Conservation (phyloP, 2,797 vertebrate genomes). For the Semotilus atromaculatus region DNA sequence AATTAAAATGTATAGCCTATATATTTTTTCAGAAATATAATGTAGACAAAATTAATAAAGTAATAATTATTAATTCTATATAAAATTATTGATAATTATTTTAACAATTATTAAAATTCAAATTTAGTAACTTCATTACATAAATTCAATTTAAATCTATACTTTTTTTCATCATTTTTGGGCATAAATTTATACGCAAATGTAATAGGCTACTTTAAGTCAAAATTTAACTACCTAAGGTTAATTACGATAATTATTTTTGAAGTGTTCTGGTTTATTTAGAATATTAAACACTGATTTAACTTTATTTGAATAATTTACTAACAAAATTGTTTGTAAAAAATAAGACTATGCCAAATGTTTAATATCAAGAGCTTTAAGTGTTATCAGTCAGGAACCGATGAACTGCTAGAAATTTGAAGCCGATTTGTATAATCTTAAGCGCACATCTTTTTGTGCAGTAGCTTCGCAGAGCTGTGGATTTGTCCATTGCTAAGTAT, state of each 20-base stretch:
- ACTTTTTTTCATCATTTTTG: background rate
- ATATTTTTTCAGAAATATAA: background rate
- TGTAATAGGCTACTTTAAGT: background rate
- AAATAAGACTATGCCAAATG: background rate
- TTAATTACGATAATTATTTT: background rate
- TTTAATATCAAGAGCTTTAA: background rate
- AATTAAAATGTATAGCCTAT: background rate
- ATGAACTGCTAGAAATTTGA: background rate
- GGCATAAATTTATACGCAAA: background rate
- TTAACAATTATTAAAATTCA: background rate
- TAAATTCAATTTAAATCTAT: background rate
- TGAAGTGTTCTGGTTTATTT: background rate
- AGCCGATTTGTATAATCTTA: background rate
- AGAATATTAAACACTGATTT: background rate
- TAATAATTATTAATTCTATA: background rate
- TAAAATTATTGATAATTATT: background rate
- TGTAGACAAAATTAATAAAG: background rate
- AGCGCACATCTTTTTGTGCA: constrained; percentile 10
- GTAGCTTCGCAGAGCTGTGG: constrained; percentile 71
- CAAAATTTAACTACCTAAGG: too few species aligned
- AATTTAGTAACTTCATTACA: background rate
- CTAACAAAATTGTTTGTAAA: too few species aligned
- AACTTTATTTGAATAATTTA: background rate
- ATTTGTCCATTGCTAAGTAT: constrained; percentile 75
- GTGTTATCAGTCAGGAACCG: background rate